Base-by-base conservation (phyloP, 2,113 vertebrate genomes). In the Sarotherodon lohbergeri region DNA sequence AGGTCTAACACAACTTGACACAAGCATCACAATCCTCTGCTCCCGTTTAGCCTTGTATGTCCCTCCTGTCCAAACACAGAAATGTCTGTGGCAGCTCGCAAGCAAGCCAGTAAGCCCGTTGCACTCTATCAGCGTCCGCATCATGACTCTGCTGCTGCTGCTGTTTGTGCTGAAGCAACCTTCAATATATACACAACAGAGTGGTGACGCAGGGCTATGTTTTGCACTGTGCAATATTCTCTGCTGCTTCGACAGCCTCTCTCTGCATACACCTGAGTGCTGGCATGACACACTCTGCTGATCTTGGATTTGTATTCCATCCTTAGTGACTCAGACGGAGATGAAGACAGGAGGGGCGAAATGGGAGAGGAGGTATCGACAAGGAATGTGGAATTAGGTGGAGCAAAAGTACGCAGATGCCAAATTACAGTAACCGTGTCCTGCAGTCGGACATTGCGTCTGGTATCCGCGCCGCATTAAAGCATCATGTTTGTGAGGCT, bases 1-100 rank as follows among this genome's bases (percentile, higher is more conserved):
- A 82, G 88, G 56, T 87, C 61, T 91, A 90, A 93, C 82, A 78
- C 88, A 73, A 89, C 79, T 22, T 92, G 87, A 90, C 92, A 91
- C 80, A 66, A 78, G 84, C 80, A 88, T 91, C 63, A 86, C 81
- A 79, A 92, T 93, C 84, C 83, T 41, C 56, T 80, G 84, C 46
- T 91, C 76, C 85, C 81, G 27, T 88, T 92, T 87, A 93, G 91
- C 80, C 83, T 84, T 5, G 80, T 39, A 61, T 68, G 81, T 89
- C 81, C 71, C 85, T 83, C 46, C 81, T 91, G 86, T 94, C 88
- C 81, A 90, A 92, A 91, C 85, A 92, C 19, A 86, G 63, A 84
- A 86, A 83, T 68, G 83, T 86, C 84, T 88, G 3, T 13, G 22
- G 86, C 71, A 90, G 86, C 43, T 27, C 71, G 59, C 66, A 76